Evolutionary conservation across 1,140 invertebrate species (phyloP), one percentile per base, ranked within the genome.

Genomic region (Samia ricini): DNA sequence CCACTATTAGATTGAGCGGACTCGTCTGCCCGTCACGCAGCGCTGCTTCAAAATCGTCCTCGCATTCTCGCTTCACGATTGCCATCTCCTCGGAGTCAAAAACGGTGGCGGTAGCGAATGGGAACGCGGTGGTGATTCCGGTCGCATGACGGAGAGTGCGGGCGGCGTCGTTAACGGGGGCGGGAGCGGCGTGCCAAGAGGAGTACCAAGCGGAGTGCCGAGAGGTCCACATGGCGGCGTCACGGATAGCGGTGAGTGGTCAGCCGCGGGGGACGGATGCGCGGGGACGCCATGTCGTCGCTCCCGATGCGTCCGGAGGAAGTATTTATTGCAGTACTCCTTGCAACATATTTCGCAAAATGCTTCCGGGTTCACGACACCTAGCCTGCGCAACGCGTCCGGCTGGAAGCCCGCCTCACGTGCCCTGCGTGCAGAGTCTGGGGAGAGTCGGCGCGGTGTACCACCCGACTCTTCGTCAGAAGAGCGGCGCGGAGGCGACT

Each of bases 281-380:
- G 93, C 87, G 2, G 94, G 93, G 36, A 94, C 91, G 0, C 95
- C 95, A 76, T 97, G 95, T n/a, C 94, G 91, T 79, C 96, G 95
- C 84, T 96, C 93, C 72, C 98, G 97, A 84, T 99, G 98, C 18
- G 97, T 98, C 26, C 96, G 93, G 19, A 99, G 86, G 81, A 98
- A 98, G 79, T 98, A 98, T 79, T 98, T 98, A 83, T 98, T 99
- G 85, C 96, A 97, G 84, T 98, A 97, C 90, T 98, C 97, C 83
- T 98, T 98, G 79, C 96, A 96, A 81, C 98, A 99, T 52, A 98
- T 94, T 77, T 98, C 97, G 88, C 97, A 99, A 81, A 98, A 98
- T 12, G 96, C 96, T 72, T 97, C 96, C 2, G 95, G 94, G 84
- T 97, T 96, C 66, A 96, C 94, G 0, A 97, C 95, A 8, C 96